A percentile compares a stretch with the other conserved stretches of the same genome.
phyloP scores from a whole-genome alignment of 1,140 invertebrate genomes.

The Cyclargus thomasi region DNA sequence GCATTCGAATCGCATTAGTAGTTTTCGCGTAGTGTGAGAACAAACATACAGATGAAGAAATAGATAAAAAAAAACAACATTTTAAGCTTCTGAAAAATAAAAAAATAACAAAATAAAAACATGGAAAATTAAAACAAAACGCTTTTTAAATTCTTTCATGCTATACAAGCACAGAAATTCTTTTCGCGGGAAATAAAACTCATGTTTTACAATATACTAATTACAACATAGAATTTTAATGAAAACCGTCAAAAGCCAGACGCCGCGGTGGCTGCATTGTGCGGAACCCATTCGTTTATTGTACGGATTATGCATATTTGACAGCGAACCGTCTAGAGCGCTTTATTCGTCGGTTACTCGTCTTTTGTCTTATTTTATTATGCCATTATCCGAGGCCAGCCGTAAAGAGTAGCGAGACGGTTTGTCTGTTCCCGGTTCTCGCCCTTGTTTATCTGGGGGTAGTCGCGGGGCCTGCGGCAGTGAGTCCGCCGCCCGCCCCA shows the following conservation, averaged over 20 bases:
- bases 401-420: constrained; percentile 68
- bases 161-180: background rate
- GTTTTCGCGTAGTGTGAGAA: no score
- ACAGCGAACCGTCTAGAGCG: constrained; percentile 41
- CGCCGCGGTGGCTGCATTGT: background rate
- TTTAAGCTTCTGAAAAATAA: no score
- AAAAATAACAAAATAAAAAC: background rate
- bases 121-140: background rate
- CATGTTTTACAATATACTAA: constrained; percentile 5
- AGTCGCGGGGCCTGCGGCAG: constrained; percentile 65
- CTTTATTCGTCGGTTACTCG: constrained; percentile 48
- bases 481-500: constrained; percentile 51
- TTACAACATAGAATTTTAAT: constrained; percentile 2
- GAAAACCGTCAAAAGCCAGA: constrained; percentile 3
- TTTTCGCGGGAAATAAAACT: background rate
- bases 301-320: constrained; percentile 46
- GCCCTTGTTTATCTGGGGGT: constrained; percentile 70
- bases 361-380: constrained; percentile 70
- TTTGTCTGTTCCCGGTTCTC: constrained; percentile 71
- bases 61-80: no score
- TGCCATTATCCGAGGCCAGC: constrained; percentile 48
- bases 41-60: no score
- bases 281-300: constrained; percentile 34
- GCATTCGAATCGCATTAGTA: no score
- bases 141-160: background rate